Percentiles rank a stretch among this genome's conserved stretches.
Evolutionary conservation across 2,888 invertebrate species (phyloP).

Genomic region (Cryptocephalus moraei): DNA sequence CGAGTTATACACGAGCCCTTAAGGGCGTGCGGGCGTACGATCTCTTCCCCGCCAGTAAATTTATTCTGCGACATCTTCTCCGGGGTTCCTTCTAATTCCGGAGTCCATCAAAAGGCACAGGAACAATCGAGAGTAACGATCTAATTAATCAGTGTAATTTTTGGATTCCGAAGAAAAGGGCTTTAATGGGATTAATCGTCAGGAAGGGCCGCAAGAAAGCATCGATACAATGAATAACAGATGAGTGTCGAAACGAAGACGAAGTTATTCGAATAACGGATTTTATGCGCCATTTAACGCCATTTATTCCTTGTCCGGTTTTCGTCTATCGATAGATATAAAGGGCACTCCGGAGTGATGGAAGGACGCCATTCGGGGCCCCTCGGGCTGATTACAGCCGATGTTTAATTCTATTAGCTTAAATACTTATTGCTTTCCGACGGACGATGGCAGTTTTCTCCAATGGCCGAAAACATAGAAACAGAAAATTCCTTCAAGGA

Average conservation of each 20-base stretch:
- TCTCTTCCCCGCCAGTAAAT: too few species aligned
- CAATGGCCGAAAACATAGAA: too few species aligned
- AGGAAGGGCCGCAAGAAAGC: slow-evolving; percentile 8
- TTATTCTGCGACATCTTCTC: too few species aligned
- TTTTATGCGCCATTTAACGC: slow-evolving; percentile 11
- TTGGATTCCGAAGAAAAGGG: slow-evolving; percentile 19
- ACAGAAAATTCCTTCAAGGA: too few species aligned
- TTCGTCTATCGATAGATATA: neutral
- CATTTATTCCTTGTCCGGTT: slow-evolving; percentile 4
- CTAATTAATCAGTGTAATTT: slow-evolving; percentile 25
- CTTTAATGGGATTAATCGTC: slow-evolving; percentile 25
- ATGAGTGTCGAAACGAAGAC: slow-evolving; percentile 34
- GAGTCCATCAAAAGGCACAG: neutral
- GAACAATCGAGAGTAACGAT: slow-evolving; percentile 11
- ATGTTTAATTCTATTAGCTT: too few species aligned
- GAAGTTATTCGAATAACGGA: slow-evolving; percentile 22
- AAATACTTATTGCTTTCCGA: too few species aligned
- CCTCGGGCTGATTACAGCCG: too few species aligned
- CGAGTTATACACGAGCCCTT: too few species aligned
- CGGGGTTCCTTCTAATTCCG: neutral
- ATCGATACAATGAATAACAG: slow-evolving; percentile 35
- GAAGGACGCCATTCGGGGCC: too few species aligned
- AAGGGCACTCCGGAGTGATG: neutral
- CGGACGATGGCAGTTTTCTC: too few species aligned
- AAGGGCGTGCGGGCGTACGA: too few species aligned